Base-by-base conservation (phyloP, 2,113 vertebrate genomes). In the Hypanus sabinus region DNA sequence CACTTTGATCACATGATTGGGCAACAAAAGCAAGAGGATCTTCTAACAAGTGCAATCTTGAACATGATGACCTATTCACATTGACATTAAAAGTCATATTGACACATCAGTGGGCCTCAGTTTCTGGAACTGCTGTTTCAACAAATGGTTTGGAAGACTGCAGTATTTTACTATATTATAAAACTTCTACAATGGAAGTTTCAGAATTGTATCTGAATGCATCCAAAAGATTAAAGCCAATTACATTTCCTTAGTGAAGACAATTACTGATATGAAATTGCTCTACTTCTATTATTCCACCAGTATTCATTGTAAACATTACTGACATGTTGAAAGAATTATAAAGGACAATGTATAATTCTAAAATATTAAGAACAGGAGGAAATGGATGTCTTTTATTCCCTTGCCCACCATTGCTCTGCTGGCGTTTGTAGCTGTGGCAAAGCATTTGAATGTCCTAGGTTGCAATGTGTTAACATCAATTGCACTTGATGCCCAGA, bases 101-200 rank as follows among this genome's bases (percentile, higher is more conserved):
- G 85, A 68, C 85, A 87, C 30, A 30, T 87, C n/a, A 62, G 60
- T 68, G 85, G n/a, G 60, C 65, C 60, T 90, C 80, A 90, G n/a
- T 65, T n/a, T 60, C 30, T 87, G 83, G 12, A 68, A 90, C 85
- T 62, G 57, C 85, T 88, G 85, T 27, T n/a, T 12, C 57, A 33
- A 2, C 65, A 60, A 90, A 33, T 33, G n/a, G 18, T 18, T 65
- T 90, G 60, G 30, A 90, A 90, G 60, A 68, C 55, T 55, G 22
- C 22, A 27, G 30, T 38, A 33, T 38, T 10, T 83, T 83, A 83
- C 14, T 33, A 11, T 20, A 68, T 33, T n/a, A 65, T 65, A 90
- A 90, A 90, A 65, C 60, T 18, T 33, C 5, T 36, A 20, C n/a
- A 33, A 88, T 60, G 18, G 57, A 33, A 16, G 30, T 88, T 88